phyloP scores from a whole-genome alignment of 2,888 invertebrate species.

The Sinelater perroti region DNA sequence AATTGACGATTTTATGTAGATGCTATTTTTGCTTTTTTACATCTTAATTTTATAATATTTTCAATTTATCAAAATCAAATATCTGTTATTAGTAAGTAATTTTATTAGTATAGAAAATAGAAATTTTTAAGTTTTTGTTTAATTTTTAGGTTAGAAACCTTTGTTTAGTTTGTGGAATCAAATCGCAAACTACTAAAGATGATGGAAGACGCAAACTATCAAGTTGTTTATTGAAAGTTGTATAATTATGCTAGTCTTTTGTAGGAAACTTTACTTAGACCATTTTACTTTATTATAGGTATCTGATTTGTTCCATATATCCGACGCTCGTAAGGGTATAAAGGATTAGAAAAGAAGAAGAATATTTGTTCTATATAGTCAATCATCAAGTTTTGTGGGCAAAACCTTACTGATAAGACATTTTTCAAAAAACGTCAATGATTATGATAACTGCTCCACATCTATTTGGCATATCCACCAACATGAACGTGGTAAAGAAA shows the following conservation, averaged over 20 bases:
- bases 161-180: no score
- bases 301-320: no score
- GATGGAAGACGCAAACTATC: neutral
- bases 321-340: no score
- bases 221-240: neutral
- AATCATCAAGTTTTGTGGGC: neutral
- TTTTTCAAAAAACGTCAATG: no score
- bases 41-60: no score
- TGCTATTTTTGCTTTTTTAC: no score
- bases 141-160: neutral
- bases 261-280: neutral
- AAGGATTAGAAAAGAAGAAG: no score
- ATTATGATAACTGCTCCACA: neutral
- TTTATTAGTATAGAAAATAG: neutral
- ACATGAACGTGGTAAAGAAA: conserved; percentile 3
- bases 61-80: neutral
- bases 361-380: neutral
- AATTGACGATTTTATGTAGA: no score
- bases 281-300: neutral
- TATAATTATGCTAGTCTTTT: neutral
- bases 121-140: neutral
- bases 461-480: neutral
- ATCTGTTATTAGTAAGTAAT: neutral
- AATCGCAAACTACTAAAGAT: neutral
- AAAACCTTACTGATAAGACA: no score